Conservation (phyloP, 2,888 invertebrate species). For the Erpobdella octoculata region DNA sequence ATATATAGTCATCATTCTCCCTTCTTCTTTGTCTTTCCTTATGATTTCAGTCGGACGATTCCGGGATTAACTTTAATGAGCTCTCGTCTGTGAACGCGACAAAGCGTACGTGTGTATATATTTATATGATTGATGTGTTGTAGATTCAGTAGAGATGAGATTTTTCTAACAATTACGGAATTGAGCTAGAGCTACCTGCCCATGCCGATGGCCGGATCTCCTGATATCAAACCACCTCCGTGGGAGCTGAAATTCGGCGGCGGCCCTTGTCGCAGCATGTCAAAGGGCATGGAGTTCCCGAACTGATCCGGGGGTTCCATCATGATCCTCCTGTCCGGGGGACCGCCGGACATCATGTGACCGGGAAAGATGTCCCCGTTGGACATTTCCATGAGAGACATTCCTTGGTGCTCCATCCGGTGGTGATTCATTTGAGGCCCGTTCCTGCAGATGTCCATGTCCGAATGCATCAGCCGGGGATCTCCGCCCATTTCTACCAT, state of each 20-base stretch:
- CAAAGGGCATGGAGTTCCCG: slow-evolving; percentile 19
- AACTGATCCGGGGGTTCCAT: slow-evolving; percentile 19
- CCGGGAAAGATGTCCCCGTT: slow-evolving; percentile 22
- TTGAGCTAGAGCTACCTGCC: slow-evolving; percentile 28
- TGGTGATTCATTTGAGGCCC: slow-evolving; percentile 16
- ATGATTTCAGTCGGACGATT: no score
- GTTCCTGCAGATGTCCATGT: slow-evolving; percentile 22
- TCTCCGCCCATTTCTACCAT: slow-evolving; percentile 7
- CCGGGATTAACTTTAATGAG: no score
- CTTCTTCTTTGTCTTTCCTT: no score
- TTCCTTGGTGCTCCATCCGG: slow-evolving; percentile 8
- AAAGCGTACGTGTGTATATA: no score
- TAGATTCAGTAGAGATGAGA: no score
- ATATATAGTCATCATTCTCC: no score
- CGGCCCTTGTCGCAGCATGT: slow-evolving; percentile 25
- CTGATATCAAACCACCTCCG: slow-evolving; percentile 24
- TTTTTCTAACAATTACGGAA: no score
- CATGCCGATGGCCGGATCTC: slow-evolving; percentile 26
- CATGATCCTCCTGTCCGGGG: slow-evolving; percentile 20
- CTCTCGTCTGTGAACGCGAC: no score
- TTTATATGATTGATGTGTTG: no score
- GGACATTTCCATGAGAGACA: slow-evolving; percentile 21
- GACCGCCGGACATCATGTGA: slow-evolving; percentile 21
- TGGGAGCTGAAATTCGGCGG: slow-evolving; percentile 11
- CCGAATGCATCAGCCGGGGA: slow-evolving; percentile 12